phyloP scores from a whole-genome alignment of 2,888 invertebrate species.

The Sturmia bella region DNA sequence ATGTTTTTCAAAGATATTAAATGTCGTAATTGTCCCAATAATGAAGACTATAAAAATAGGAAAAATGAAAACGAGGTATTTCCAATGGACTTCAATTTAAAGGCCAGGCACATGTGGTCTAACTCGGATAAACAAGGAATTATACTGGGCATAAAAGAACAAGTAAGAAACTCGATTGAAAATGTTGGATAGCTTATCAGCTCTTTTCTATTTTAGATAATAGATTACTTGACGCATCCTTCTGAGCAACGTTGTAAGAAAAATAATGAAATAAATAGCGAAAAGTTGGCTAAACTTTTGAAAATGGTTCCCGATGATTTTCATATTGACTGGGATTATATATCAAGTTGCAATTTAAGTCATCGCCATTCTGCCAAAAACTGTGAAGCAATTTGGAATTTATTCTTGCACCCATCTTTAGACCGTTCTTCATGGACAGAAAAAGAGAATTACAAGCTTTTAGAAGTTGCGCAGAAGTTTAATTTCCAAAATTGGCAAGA shows the following conservation, averaged over 20 bases:
- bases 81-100: conserved; percentile 81
- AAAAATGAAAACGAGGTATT: conserved; percentile 78
- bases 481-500: conserved; percentile 86
- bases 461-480: conserved; percentile 79
- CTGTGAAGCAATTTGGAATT: conserved; percentile 88
- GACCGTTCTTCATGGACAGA: conserved; percentile 84
- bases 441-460: conserved; percentile 83
- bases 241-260: neutral
- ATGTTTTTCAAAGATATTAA: conserved; percentile 86
- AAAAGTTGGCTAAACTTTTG: conserved; percentile 65
- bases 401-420: conserved; percentile 86
- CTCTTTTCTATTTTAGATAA: conserved; percentile 58
- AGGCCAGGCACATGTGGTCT: conserved; percentile 83
- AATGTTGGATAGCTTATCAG: neutral
- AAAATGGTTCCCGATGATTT: conserved; percentile 72
- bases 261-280: conserved; percentile 48
- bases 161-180: conserved; percentile 72
- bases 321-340: conserved; percentile 79
- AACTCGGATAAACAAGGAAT: conserved; percentile 84
- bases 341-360: conserved; percentile 79
- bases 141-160: conserved; percentile 82
- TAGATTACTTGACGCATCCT: conserved; percentile 70
- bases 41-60: conserved; percentile 84
- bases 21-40: conserved; percentile 83
- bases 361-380: conserved; percentile 85